Evolutionary conservation across 2,113 vertebrate species (phyloP), one percentile per base, ranked within the genome.

Genomic region (Hystrix brachyura): DNA sequence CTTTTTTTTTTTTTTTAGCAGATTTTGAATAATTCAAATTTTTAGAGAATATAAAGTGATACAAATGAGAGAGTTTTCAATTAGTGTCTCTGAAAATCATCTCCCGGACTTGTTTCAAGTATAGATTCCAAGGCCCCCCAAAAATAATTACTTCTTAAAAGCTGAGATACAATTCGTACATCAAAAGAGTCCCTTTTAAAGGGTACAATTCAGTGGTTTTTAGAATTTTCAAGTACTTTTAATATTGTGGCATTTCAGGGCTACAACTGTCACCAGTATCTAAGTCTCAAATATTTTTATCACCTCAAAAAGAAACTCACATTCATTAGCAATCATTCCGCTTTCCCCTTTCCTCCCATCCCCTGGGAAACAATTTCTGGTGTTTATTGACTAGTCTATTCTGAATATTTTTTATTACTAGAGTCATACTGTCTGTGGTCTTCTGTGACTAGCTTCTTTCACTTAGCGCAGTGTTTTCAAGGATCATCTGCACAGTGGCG

Each of bases 1-100:
- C 34, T 81, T 80, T 71, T 38, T 60, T 93, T 93, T 71, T 19
- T 55, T 87, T 85, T 93, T 29, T 18, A 85, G 67, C 21, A 85
- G 65, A 67, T 94, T 96, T 94, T 32, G 85, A 82, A 11, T 97
- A 94, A 74, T 96, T 51, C 72, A 96, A 55, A 94, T 97, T 83
- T 55, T 92, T 5, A 94, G 1, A 9, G 5, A 38, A 89, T 90
- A 92, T 85, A 94, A 93, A 83, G n/a, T 18, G 14, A 87, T 53
- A 85, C 18, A 90, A 64, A 71, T 91, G 53, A 94, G 46, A 64
- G 14, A 3, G 3, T 84, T 90, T 95, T 67, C 57, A 79, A 85
- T 79, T 71, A 80, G 0, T 55, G 12, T 27, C 8, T 71, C 21
- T 59, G 57, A 78, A 12, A 87, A 69, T 79, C 57, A 57, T 48